Base-by-base conservation (phyloP, 1,140 invertebrate species). In the Ptiloglossa arizonensis region DNA sequence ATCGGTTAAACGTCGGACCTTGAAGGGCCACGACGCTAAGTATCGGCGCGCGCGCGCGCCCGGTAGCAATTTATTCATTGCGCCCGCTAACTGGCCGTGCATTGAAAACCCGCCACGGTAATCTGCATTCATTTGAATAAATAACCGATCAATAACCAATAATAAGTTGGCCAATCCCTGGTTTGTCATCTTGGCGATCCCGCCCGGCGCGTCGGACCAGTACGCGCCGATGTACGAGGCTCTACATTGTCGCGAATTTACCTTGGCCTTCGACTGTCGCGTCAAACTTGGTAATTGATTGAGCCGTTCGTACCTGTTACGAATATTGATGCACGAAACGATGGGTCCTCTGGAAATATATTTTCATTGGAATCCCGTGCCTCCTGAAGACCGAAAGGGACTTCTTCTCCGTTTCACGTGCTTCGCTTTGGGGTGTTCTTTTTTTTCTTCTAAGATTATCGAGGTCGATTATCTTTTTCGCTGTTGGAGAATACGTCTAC, bases 1-100 rank as follows among this genome's bases (percentile, higher is more conserved):
- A 50, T 63, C 64, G 44, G 50, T 63, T 48, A 70, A 48, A 64
- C 41, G 62, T 66, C 32, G 70, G 24, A 69, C 38, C 79, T 74
- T 48, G 69, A 74, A 84, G 79, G 69, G 79, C 86, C 80, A 72
- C 76, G 86, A 87, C 79, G 86, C 79, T 91, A 89, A 91, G 89
- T 91, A 90, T 77, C 70, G 88, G 90, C 91, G 90, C 87, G 85
- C 86, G 86, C 87, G 88, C 79, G 80, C 67, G 82, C 89, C 90
- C 92, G 87, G 92, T 93, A 93, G 92, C 92, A 93, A 93, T 92
- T 92, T 93, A 92, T 93, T 92, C 92, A 92, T 92, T 92, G 90
- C 91, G 86, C 89, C 86, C 85, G 88, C 87, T 92, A 92, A 92
- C 91, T 92, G 91, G 87, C 82, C 81, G 87, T 80, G 90, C 87